A percentile compares a stretch with the other conserved stretches of the same genome.
phyloP scores from a whole-genome alignment of 2,113 vertebrate species.

The Bolborhynchus lineola region DNA sequence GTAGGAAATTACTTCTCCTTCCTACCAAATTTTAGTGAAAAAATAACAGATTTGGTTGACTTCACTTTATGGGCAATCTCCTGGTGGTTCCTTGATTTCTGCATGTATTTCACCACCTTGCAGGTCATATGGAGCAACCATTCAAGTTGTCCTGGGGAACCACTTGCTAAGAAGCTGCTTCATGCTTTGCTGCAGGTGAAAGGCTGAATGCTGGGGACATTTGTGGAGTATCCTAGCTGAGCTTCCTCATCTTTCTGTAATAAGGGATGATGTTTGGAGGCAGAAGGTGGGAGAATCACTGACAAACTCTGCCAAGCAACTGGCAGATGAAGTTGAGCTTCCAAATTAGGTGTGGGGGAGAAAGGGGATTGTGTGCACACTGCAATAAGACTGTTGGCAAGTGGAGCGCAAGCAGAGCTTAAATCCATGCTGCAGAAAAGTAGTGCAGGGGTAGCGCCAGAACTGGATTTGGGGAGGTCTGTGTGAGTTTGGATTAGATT shows the following conservation, averaged over 20 bases:
- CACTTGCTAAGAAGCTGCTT: not conserved
- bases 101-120: not conserved
- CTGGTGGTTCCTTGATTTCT: not conserved
- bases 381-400: not conserved
- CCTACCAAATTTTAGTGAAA: not conserved
- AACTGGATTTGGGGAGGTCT: not conserved
- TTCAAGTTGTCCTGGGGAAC: not conserved
- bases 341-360: not conserved
- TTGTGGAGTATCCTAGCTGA: not conserved
- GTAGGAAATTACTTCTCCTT: not conserved
- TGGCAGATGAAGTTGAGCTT: not conserved
- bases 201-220: fast-evolving
- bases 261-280: not conserved
- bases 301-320: not conserved
- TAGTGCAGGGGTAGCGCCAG: not conserved
- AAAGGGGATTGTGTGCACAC: not conserved
- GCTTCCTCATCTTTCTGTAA: not conserved
- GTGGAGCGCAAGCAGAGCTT: not conserved
- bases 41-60: not conserved
- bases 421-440: not conserved
- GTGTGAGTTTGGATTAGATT: not conserved
- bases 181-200: not conserved
- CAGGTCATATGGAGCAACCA: not conserved
- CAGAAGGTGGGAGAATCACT: not conserved
- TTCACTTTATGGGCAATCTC: not conserved